Evolutionary conservation across 1,140 invertebrate genomes (phyloP).

Genomic region (Drosophila burlai): DNA sequence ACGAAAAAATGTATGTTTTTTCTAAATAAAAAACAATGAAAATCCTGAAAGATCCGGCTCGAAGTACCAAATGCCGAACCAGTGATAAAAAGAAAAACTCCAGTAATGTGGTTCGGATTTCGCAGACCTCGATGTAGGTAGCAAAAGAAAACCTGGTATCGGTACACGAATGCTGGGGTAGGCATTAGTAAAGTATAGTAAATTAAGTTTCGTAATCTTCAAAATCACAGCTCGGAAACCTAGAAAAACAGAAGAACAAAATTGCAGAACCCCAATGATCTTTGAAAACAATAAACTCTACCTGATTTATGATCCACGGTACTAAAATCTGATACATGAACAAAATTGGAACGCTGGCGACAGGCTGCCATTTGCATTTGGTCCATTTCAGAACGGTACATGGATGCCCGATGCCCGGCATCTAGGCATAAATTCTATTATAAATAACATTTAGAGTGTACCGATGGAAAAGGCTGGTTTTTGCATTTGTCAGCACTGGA

Average conservation of each 20-base stretch:
- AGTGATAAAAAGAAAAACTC: too few relatives aligned
- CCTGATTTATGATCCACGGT: neutral
- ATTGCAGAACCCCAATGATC: too few relatives aligned
- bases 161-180: too few relatives aligned
- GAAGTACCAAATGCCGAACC: neutral
- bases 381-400: constrained; percentile 23
- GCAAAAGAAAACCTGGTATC: neutral
- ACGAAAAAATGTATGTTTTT: too few relatives aligned
- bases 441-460: constrained; percentile 76
- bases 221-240: neutral
- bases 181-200: too few relatives aligned
- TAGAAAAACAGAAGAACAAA: fast-evolving
- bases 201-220: neutral
- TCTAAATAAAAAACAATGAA: neutral
- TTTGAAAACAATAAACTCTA: neutral
- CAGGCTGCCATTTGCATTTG: constrained; percentile 79
- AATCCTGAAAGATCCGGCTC: neutral
- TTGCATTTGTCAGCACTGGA: constrained; percentile 80
- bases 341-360: constrained; percentile 66
- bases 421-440: constrained; percentile 82
- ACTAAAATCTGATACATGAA: constrained; percentile 52
- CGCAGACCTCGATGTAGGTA: too few relatives aligned
- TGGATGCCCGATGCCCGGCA: constrained; percentile 34
- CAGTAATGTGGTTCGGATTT: too few relatives aligned
- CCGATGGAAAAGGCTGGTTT: constrained; percentile 50